Evolutionary conservation across 2,113 vertebrate species (phyloP), one percentile per base, ranked within the genome.

Genomic region (Microcebus jonahi): DNA sequence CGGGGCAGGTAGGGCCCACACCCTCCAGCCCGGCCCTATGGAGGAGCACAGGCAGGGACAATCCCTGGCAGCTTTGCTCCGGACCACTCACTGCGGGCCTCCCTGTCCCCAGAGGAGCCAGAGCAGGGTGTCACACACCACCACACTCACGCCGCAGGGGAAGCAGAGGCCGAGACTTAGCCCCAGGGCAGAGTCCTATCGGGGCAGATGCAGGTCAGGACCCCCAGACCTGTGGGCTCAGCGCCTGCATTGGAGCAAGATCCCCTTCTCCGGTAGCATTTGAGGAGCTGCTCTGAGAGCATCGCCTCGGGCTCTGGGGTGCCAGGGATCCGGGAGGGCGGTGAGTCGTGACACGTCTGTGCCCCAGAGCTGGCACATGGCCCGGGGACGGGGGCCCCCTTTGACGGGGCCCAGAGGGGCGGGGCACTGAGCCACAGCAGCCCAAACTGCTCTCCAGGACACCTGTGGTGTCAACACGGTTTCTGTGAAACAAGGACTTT

Each of bases 391-490:
- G 15, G 15, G 20, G 7, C 7, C 34, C 15, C 5, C 25, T 31
- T 13, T 29, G 0, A 13, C 8, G 1, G 14, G 9, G 5, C 5
- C 42, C 23, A 3, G 1, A 42, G 6, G 68, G 0, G 0, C 27
- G 2, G 14, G 29, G 9, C 25, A 7, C 4, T 18, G 25, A 27
- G 39, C n/a, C 93, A 71, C 8, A 36, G 77, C 25, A 1, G 34
- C 13, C 12, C 71, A 31, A 15, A 18, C 10, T 14, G 20, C 12
- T 23, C 80, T 5, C n/a, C 45, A 5, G 67, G 25, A 68, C 42
- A 29, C 15, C 65, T 42, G 48, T 25, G 77, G 59, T n/a, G 29
- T 7, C 76, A 3, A 8, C 5, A 13, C 23, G 11, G 34, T 53
- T 65, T 42, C 36, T 67, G 59, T 7, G 20, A 85, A 80, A 59